Evolutionary conservation across 2,888 invertebrate genomes (phyloP).

Genomic region (Coleophora flavipennella): DNA sequence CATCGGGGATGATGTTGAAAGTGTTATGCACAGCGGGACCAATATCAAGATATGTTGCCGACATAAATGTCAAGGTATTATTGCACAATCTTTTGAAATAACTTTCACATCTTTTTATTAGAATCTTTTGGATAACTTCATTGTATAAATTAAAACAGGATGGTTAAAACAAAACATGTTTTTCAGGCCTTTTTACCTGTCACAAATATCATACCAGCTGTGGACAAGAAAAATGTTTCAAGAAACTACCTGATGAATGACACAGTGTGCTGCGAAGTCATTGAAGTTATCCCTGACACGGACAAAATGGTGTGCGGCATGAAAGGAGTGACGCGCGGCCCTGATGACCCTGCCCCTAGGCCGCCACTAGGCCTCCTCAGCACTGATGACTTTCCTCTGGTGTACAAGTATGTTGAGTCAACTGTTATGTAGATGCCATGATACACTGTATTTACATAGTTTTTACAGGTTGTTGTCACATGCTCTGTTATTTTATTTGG

Average conservation of each 20-base stretch:
- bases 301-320: slow-evolving; percentile 91
- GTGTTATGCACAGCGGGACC: slow-evolving; percentile 88
- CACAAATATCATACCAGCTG: slow-evolving; percentile 81
- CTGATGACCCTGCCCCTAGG: slow-evolving; percentile 79
- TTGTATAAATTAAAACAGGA: neutral
- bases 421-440: no score
- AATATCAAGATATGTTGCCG: slow-evolving; percentile 84
- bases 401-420: slow-evolving; percentile 82
- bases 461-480: slow-evolving; percentile 35
- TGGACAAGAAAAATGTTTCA: slow-evolving; percentile 85
- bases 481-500: slow-evolving; percentile 25
- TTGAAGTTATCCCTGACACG: slow-evolving; percentile 88
- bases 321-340: slow-evolving; percentile 81
- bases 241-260: slow-evolving; percentile 87
- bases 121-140: neutral
- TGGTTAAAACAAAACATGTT: neutral
- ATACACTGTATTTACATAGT: slow-evolving; percentile 31
- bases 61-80: slow-evolving; percentile 87
- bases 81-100: slow-evolving; percentile 20
- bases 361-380: slow-evolving; percentile 87
- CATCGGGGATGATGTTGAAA: slow-evolving; percentile 83
- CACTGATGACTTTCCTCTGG: slow-evolving; percentile 84
- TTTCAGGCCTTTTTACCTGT: slow-evolving; percentile 78
- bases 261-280: slow-evolving; percentile 89
- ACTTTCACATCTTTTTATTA: neutral